These are phyloP conservation scores for Myotis davidii DNA, from an alignment of 2,113 vertebrate species.

Conservation along the genomic window DNA sequence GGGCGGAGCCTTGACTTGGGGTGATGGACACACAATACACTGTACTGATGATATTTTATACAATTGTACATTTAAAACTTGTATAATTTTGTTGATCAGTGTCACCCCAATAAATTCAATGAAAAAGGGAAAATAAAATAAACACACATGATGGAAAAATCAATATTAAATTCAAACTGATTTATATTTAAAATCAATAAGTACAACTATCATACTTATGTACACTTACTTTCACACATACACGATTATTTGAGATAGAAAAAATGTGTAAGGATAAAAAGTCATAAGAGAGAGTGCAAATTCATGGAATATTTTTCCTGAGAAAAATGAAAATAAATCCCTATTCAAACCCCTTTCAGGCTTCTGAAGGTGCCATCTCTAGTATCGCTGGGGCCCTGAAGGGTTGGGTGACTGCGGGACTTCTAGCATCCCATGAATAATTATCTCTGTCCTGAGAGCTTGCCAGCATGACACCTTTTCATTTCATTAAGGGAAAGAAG, in stretches of 20 bases:
- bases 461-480: slow-evolving; percentile 79
- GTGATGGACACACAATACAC: not conserved
- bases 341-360: not conserved
- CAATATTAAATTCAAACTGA: not conserved
- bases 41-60: not conserved
- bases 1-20: not conserved
- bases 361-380: not conserved
- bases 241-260: not conserved
- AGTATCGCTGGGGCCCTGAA: not conserved
- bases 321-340: slow-evolving; percentile 63
- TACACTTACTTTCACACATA: not conserved
- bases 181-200: not conserved
- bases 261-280: not conserved
- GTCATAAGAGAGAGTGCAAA: not conserved
- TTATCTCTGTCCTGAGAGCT: slow-evolving; percentile 78
- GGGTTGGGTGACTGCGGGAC: slow-evolving; percentile 20
- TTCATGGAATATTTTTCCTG: not conserved
- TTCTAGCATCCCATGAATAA: slow-evolving; percentile 76
- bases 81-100: not conserved
- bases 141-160: not conserved
- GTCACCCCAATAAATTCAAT: not conserved
- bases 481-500: slow-evolving; percentile 81
- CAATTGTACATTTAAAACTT: not conserved
- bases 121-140: not conserved
- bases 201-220: not conserved